Conservation (phyloP, 2,797 vertebrate genomes). For the Argentina silus region DNA sequence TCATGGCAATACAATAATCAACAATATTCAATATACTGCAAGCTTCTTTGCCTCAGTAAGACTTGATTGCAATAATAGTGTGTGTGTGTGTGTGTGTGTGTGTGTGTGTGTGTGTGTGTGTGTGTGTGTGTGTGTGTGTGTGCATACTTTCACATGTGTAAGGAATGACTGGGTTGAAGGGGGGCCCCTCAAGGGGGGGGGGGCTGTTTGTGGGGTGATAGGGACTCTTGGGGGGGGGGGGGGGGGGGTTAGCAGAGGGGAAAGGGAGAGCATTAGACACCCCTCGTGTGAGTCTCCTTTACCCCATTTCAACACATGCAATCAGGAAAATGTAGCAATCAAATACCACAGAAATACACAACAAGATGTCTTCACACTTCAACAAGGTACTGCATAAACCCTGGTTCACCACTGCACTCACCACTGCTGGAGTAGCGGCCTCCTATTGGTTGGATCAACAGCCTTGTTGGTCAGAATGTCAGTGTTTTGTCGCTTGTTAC, state of each 20-base stretch:
- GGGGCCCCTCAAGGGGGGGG: neutral
- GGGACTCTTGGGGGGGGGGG: neutral
- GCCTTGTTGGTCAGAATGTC: neutral
- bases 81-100: neutral
- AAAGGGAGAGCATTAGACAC: neutral
- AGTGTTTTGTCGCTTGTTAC: neutral
- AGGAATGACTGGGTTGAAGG: neutral
- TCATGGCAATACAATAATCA: neutral
- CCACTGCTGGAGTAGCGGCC: neutral
- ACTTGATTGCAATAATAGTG: no score
- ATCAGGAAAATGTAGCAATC: neutral
- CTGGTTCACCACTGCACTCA: neutral
- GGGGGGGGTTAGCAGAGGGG: neutral
- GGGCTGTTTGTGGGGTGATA: no score
- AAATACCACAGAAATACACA: neutral
- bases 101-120: constrained; percentile 20
- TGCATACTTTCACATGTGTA: neutral
- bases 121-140: constrained; percentile 11
- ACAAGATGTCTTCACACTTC: neutral
- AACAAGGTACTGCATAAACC: neutral
- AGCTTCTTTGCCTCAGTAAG: neutral
- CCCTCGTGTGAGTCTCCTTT: neutral
- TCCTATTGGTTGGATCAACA: neutral
- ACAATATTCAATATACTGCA: neutral
- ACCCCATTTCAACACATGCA: neutral